phyloP scores from a whole-genome alignment of 1,140 invertebrate species.

The Drosophila pallidifrons region DNA sequence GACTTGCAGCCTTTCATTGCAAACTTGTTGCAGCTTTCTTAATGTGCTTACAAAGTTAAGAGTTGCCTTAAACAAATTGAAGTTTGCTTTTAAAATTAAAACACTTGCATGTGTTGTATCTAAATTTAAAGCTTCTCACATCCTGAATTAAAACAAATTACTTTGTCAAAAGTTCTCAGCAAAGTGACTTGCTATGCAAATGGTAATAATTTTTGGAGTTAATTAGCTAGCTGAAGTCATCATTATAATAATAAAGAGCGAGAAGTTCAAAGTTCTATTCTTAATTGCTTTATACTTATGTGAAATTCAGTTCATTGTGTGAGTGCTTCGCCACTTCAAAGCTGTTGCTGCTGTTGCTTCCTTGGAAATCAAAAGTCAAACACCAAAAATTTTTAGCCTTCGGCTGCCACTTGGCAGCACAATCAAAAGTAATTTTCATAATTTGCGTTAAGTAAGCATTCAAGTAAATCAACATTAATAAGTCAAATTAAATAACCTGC shows the following conservation, averaged over 20 bases:
- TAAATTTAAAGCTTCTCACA: not conserved
- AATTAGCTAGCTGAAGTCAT: conserved; percentile 2
- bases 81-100: no score
- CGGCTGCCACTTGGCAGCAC: not conserved
- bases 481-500: conserved; percentile 42
- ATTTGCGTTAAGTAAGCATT: conserved; percentile 34
- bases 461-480: conserved; percentile 30
- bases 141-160: not conserved
- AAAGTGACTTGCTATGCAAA: not conserved
- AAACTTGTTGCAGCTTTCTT: no score
- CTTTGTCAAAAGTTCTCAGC: not conserved
- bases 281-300: not conserved
- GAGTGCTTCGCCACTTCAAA: not conserved
- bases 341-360: not conserved
- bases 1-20: no score
- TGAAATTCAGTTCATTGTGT: not conserved
- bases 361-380: conserved; percentile 5
- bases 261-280: conserved; percentile 2
- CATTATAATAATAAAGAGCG: not conserved
- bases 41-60: no score
- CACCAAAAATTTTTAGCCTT: conserved; percentile 10
- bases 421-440: conserved; percentile 38
- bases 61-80: no score
- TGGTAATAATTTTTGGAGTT: not conserved
- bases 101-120: no score